phyloP scores from a whole-genome alignment of 2,888 invertebrate species.

The Odontomyia ornata region DNA sequence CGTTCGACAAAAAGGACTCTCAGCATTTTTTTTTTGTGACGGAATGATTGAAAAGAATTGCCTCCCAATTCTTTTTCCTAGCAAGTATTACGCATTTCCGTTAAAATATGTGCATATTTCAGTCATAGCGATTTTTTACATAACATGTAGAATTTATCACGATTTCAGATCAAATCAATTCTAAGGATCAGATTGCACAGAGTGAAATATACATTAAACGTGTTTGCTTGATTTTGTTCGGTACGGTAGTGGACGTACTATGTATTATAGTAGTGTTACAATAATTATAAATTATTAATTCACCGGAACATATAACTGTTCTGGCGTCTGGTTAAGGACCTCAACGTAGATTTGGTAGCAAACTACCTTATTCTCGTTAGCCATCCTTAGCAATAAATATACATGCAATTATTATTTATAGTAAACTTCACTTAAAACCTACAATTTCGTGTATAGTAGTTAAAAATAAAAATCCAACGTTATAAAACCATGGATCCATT shows the following conservation, averaged over 20 bases:
- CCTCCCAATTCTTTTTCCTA: no score
- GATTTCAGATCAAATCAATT: background rate
- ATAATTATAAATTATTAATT: background rate
- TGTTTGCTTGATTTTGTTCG: conserved; percentile 3
- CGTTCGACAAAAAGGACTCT: background rate
- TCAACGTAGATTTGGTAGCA: background rate
- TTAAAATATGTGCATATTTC: background rate
- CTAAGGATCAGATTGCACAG: background rate
- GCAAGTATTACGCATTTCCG: no score
- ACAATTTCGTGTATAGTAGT: conserved; percentile 9
- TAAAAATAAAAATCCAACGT: background rate
- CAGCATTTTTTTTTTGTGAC: no score
- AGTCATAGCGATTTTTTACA: background rate
- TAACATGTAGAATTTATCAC: background rate
- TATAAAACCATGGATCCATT: no score
- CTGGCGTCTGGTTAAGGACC: background rate
- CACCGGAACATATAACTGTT: conserved; percentile 32
- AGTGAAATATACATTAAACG: conserved; percentile 1
- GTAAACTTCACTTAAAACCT: conserved; percentile 3
- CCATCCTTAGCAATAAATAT: conserved; percentile 7
- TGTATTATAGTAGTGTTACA: background rate
- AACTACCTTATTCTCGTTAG: conserved; percentile 27
- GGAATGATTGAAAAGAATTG: no score
- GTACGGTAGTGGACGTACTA: background rate
- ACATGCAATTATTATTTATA: background rate